Conservation (phyloP, 92 coral and sea anemone species). For the Nematostella vectensis region DNA sequence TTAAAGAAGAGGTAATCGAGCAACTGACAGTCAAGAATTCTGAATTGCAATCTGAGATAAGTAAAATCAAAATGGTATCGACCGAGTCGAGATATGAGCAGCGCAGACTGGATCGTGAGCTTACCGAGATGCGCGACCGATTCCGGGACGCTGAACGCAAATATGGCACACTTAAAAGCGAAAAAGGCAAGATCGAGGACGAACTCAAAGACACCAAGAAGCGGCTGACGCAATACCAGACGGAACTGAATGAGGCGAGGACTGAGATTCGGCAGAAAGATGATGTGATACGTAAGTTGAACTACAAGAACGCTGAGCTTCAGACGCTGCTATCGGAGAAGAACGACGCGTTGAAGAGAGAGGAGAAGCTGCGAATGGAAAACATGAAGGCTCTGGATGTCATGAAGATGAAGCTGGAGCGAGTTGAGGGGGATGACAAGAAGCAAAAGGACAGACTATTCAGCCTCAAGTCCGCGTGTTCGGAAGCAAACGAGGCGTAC, state of each 20-base stretch:
- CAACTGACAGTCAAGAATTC: slow-evolving; percentile 25
- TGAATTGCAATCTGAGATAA: slow-evolving; percentile 14
- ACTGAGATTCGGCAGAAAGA: slow-evolving; percentile 23
- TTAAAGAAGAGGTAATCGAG: slow-evolving; percentile 31
- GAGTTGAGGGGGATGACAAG: slow-evolving; percentile 56
- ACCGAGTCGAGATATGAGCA: slow-evolving; percentile 19
- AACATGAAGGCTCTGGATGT: slow-evolving; percentile 69
- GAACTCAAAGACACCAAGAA: slow-evolving; percentile 36
- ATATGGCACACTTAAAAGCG: slow-evolving; percentile 28
- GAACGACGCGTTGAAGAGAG: slow-evolving; percentile 51
- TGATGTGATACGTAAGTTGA: slow-evolving; percentile 45
- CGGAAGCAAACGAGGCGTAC: slow-evolving; percentile 86
- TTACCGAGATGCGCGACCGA: slow-evolving; percentile 23
- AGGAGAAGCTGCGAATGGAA: slow-evolving; percentile 66
- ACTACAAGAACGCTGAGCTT: slow-evolving; percentile 40
- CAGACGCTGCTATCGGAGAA: slow-evolving; percentile 37
- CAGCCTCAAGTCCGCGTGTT: slow-evolving; percentile 76
- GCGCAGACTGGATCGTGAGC: slow-evolving; percentile 25
- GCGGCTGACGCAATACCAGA: slow-evolving; percentile 29
- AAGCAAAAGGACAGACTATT: slow-evolving; percentile 63
- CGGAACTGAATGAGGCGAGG: slow-evolving; percentile 40
- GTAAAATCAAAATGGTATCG: slow-evolving; percentile 29
- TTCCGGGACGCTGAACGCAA: slow-evolving; percentile 48
- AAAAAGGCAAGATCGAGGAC: slow-evolving; percentile 38
- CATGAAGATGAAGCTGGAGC: slow-evolving; percentile 62